A percentile compares a stretch with the other conserved stretches of the same genome.
phyloP scores from a whole-genome alignment of 2,888 invertebrate species.

The Xestia sexstrigata region DNA sequence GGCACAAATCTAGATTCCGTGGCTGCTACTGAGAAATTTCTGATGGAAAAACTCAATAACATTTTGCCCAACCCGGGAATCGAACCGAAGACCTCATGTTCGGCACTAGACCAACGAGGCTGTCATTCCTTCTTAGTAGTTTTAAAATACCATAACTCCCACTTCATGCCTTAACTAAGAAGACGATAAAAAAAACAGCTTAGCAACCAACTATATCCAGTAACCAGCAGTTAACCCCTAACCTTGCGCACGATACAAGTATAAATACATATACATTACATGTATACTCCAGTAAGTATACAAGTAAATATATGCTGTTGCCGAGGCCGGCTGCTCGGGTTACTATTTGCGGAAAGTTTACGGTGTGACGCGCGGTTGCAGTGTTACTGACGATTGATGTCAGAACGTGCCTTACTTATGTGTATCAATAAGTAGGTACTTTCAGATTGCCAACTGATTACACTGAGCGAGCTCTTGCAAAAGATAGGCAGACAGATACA shows the following conservation, averaged over 20 bases:
- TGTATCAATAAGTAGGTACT: neutral
- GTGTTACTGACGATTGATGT: slow-evolving; percentile 42
- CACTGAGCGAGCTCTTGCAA: neutral
- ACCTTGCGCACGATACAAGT: slow-evolving; percentile 31
- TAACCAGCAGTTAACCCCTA: slow-evolving; percentile 16
- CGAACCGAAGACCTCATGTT: neutral
- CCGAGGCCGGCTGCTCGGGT: slow-evolving; percentile 61
- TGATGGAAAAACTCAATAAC: neutral
- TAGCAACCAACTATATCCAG: slow-evolving; percentile 15
- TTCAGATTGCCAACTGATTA: neutral
- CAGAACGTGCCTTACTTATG: slow-evolving; percentile 12
- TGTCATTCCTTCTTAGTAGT: neutral
- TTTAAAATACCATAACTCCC: neutral
- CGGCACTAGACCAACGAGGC: neutral
- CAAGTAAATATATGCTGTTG: slow-evolving; percentile 43
- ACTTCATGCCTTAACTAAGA: neutral
- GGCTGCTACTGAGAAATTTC: neutral
- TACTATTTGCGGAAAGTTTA: slow-evolving; percentile 65
- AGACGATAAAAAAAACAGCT: no score
- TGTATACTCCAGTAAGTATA: slow-evolving; percentile 36
- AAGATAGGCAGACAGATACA: neutral
- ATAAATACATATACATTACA: neutral
- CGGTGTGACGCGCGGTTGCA: slow-evolving; percentile 50
- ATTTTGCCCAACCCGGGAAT: neutral
- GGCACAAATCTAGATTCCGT: neutral